These are phyloP conservation scores for Lithosia quadra DNA, from an alignment of 2,888 invertebrate species.

Conservation along the genomic window DNA sequence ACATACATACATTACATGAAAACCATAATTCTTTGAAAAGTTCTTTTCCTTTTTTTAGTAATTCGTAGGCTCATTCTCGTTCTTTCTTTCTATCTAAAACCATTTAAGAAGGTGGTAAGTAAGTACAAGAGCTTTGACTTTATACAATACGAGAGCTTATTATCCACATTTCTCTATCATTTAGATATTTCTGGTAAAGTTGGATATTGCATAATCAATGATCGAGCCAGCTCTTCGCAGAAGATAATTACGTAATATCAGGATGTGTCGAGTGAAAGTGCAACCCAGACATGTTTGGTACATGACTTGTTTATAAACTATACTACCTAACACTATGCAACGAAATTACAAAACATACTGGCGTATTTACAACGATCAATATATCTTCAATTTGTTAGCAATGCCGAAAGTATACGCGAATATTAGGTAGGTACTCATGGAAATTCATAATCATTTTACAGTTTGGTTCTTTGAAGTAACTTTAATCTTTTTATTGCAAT, in stretches of 20 bases:
- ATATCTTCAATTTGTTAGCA: background rate
- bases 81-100: too few species aligned
- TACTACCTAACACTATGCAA: slow-evolving; percentile 8
- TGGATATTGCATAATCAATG: slow-evolving; percentile 16
- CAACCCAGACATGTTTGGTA: slow-evolving; percentile 8
- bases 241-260: slow-evolving; percentile 22
- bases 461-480: too few species aligned
- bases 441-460: too few species aligned
- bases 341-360: background rate
- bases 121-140: too few species aligned
- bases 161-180: background rate
- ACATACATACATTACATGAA: too few species aligned
- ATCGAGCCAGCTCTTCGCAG: slow-evolving; percentile 18
- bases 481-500: too few species aligned
- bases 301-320: slow-evolving; percentile 12
- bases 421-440: too few species aligned
- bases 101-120: too few species aligned
- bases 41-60: too few species aligned
- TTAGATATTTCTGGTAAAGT: slow-evolving; percentile 2
- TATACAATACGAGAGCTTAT: background rate
- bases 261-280: slow-evolving; percentile 42
- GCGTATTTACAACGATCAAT: background rate
- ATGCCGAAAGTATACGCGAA: background rate
- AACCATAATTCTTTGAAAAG: too few species aligned
- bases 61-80: too few species aligned